Conservation (phyloP, 2,888 invertebrate genomes). For the Chrysolina haemoptera region DNA sequence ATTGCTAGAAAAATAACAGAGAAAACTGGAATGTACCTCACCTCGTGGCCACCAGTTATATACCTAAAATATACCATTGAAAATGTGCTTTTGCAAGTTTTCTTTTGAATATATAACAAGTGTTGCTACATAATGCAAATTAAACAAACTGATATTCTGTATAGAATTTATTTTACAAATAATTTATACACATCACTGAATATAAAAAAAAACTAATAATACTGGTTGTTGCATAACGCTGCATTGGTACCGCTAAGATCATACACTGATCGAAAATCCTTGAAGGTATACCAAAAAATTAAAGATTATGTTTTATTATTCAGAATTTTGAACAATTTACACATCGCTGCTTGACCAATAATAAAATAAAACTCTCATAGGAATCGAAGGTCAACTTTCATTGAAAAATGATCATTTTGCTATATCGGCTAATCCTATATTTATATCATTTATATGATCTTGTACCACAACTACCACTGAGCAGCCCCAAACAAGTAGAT, state of each 20-base stretch:
- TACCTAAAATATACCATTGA: no score
- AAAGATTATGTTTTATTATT: no score
- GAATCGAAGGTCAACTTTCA: no score
- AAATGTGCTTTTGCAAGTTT: no score
- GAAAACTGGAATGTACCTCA: no score
- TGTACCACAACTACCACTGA: not conserved
- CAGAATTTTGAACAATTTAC: no score
- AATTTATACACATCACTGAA: slow-evolving; percentile 1
- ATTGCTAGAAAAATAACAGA: no score
- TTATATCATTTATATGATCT: not conserved
- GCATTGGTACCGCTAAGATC: not conserved
- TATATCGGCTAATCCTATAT: not conserved
- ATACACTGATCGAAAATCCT: not conserved
- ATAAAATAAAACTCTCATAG: no score
- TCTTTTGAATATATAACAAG: no score
- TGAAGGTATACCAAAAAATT: not conserved
- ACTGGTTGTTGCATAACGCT: slow-evolving; percentile 5
- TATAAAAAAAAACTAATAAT: slow-evolving; percentile 3
- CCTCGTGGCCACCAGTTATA: no score
- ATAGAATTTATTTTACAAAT: not conserved
- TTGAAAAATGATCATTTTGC: no score
- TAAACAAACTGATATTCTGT: not conserved
- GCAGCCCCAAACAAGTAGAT: slow-evolving; percentile 5
- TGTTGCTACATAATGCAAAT: not conserved
- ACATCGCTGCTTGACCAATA: no score